These are phyloP conservation scores for Diarsia rubi DNA, from an alignment of 2,888 invertebrate genomes.

Conservation along the genomic window DNA sequence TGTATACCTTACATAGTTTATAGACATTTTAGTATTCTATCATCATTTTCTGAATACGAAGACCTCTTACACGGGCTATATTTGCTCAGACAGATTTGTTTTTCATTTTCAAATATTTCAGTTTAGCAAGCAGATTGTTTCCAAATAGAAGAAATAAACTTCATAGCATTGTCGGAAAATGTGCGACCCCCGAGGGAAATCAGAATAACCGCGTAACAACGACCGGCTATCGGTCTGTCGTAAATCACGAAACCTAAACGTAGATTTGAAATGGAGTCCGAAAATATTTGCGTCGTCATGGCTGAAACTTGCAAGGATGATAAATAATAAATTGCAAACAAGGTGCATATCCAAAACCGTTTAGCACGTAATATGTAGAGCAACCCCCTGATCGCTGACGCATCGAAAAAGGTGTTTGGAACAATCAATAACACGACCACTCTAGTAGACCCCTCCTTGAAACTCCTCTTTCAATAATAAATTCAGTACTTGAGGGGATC, in stretches of 20 bases:
- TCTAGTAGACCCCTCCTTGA: slow-evolving; percentile 76
- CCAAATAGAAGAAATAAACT: slow-evolving; percentile 57
- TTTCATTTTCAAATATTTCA: slow-evolving; percentile 35
- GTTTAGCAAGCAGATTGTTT: slow-evolving; percentile 51
- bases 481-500: slow-evolving; percentile 66
- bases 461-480: slow-evolving; percentile 66
- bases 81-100: slow-evolving; percentile 22
- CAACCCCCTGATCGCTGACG: slow-evolving; percentile 84
- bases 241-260: slow-evolving; percentile 54
- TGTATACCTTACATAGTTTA: slow-evolving; percentile 28
- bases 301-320: slow-evolving; percentile 38
- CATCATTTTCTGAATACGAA: background rate
- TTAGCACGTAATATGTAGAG: slow-evolving; percentile 85
- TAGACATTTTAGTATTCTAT: slow-evolving; percentile 7
- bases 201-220: slow-evolving; percentile 53
- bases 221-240: slow-evolving; percentile 52
- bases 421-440: slow-evolving; percentile 86
- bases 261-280: slow-evolving; percentile 43
- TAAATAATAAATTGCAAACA: slow-evolving; percentile 76
- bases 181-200: slow-evolving; percentile 56
- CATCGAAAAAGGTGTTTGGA: slow-evolving; percentile 86
- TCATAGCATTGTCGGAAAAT: slow-evolving; percentile 50
- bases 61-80: background rate
- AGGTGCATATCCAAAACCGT: slow-evolving; percentile 79
- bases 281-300: slow-evolving; percentile 43